These are phyloP conservation scores for Parelbella ahira DNA, from an alignment of 2,888 invertebrate genomes.

Conservation along the genomic window DNA sequence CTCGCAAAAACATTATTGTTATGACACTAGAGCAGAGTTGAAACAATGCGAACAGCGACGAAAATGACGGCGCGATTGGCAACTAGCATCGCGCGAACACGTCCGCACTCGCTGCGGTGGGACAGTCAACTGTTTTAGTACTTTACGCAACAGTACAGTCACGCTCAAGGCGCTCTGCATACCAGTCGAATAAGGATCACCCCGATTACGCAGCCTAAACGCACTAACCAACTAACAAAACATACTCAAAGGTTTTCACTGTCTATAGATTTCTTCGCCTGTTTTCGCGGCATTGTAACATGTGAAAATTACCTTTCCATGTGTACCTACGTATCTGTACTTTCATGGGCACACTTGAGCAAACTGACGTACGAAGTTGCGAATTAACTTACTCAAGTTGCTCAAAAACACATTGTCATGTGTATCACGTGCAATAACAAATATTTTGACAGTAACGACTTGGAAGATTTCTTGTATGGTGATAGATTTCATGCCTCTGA, in stretches of 20 bases:
- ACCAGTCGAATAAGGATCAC: constrained; percentile 71
- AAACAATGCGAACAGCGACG: constrained; percentile 49
- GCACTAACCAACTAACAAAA: constrained; percentile 55
- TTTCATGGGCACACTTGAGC: constrained; percentile 40
- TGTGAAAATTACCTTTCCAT: too few species aligned
- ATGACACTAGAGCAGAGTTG: constrained; percentile 43
- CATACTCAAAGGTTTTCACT: constrained; percentile 55
- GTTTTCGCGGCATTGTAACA: not conserved
- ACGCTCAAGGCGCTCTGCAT: constrained; percentile 49
- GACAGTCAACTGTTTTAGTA: constrained; percentile 34
- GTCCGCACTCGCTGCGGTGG: constrained; percentile 42
- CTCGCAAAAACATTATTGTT: constrained; percentile 53
- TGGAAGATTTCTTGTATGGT: constrained; percentile 16
- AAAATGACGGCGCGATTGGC: constrained; percentile 50
- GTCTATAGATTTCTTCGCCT: too few species aligned
- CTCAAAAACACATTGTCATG: constrained; percentile 23
- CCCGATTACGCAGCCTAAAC: constrained; percentile 64
- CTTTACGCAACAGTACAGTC: constrained; percentile 46
- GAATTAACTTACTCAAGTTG: constrained; percentile 28
- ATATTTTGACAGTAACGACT: constrained; percentile 26
- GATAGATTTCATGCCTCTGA: constrained; percentile 25
- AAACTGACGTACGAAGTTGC: constrained; percentile 47
- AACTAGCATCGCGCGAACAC: constrained; percentile 42
- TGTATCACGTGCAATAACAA: constrained; percentile 21
- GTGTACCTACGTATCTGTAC: not conserved